Percentiles rank a stretch among this genome's conserved stretches.
Evolutionary conservation across 2,888 invertebrate genomes (phyloP).

Genomic region (Sinodicranocentrus sp.): DNA sequence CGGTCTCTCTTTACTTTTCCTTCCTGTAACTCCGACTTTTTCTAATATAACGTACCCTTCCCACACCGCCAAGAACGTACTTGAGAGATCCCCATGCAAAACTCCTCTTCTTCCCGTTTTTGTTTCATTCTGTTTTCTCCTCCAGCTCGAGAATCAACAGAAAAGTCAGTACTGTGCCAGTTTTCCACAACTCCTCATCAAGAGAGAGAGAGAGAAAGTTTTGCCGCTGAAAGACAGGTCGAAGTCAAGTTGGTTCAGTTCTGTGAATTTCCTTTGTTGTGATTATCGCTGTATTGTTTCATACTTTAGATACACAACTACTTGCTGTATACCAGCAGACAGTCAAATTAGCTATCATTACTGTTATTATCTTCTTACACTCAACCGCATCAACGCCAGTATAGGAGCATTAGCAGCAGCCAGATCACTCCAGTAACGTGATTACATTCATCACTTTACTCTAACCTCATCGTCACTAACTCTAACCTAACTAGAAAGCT

Average conservation of each 20-base stretch:
- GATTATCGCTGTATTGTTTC: not conserved
- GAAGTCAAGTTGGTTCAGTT: not conserved
- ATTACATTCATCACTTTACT: no score
- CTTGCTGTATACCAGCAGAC: no score
- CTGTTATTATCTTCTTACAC: no score
- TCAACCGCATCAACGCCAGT: no score
- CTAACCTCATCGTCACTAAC: no score
- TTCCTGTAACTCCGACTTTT: not conserved
- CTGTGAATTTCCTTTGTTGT: not conserved
- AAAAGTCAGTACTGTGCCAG: conserved; percentile 68
- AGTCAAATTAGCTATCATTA: no score
- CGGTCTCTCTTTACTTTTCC: not conserved
- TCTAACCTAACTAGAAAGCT: no score
- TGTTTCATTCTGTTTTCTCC: conserved; percentile 68
- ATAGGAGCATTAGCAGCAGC: no score
- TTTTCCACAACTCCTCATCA: conserved; percentile 54
- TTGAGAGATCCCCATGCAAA: conserved; percentile 55
- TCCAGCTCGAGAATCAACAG: conserved; percentile 64
- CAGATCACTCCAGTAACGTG: no score
- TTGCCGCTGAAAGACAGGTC: not conserved
- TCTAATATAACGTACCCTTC: not conserved
- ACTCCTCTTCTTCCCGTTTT: conserved; percentile 61
- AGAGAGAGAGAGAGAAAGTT: not conserved
- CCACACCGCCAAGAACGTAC: not conserved
- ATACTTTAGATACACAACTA: not conserved